phyloP scores from a whole-genome alignment of 2,797 vertebrate species.

The Eremophila alpestris region DNA sequence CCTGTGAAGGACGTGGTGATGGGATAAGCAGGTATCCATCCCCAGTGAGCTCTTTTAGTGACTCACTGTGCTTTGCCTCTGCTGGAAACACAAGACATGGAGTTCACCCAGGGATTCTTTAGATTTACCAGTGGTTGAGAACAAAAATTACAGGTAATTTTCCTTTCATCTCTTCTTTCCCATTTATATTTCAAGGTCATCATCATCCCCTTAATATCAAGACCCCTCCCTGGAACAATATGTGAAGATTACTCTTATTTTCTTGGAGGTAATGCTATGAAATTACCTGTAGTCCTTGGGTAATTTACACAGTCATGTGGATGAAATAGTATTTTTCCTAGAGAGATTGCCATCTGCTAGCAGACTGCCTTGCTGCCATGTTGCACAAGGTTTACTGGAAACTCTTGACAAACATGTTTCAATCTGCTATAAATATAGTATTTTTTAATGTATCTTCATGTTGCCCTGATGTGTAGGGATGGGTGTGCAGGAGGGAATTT shows the following conservation, averaged over 20 bases:
- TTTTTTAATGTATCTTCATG: background rate
- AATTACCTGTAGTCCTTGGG: constrained; percentile 27
- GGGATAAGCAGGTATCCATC: background rate
- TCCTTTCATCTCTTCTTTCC: constrained; percentile 54
- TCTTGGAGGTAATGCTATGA: constrained; percentile 45
- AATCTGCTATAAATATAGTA: background rate
- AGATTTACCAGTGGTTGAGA: constrained; percentile 17
- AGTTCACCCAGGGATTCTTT: background rate
- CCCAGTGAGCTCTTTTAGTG: background rate
- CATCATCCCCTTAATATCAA: constrained; percentile 31
- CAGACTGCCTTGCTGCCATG: background rate
- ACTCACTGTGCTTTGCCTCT: background rate
- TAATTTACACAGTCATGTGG: constrained; percentile 5
- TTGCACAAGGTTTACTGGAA: background rate
- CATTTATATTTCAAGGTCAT: constrained; percentile 43
- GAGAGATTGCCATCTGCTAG: background rate
- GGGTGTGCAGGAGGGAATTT: background rate
- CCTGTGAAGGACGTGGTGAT: background rate
- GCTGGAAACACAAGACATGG: background rate
- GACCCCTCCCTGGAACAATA: constrained; percentile 21
- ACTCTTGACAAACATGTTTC: background rate
- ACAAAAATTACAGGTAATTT: constrained; percentile 49
- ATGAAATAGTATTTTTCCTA: constrained; percentile 34
- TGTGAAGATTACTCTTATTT: constrained; percentile 60
- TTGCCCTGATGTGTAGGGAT: background rate